Conservation (phyloP, 2,797 vertebrate genomes). For the Enteromius anoplus region DNA sequence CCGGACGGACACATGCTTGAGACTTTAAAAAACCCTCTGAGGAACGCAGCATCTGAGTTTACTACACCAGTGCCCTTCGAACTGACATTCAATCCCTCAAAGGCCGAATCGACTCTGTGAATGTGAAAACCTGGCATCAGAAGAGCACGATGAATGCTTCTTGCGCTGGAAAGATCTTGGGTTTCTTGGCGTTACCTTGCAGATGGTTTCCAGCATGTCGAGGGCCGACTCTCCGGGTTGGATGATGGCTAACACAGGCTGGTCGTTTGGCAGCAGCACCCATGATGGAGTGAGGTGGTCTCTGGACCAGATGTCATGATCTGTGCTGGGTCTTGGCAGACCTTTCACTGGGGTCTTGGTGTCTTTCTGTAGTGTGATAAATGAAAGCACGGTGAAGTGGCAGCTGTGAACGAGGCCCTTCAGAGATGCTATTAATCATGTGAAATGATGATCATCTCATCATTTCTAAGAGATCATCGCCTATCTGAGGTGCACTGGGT, state of each 20-base stretch:
- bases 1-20: background rate
- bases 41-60: constrained; percentile 1
- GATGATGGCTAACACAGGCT: constrained; percentile 86
- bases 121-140: background rate
- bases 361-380: constrained; percentile 73
- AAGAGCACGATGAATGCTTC: background rate
- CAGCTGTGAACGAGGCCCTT: constrained; percentile 19
- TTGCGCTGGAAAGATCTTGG: background rate
- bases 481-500: background rate
- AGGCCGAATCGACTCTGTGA: background rate
- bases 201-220: constrained; percentile 87
- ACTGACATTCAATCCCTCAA: background rate
- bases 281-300: constrained; percentile 93
- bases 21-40: background rate
- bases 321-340: constrained; percentile 83
- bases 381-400: background rate
- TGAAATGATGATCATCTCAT: constrained; percentile 15
- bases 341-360: constrained; percentile 80
- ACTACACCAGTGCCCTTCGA: constrained; percentile 22
- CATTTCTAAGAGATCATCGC: background rate
- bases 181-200: constrained; percentile 80
- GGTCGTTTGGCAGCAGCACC: constrained; percentile 93
- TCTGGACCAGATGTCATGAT: constrained; percentile 91
- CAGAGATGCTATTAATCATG: constrained; percentile 13
- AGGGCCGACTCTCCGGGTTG: constrained; percentile 86